Percentiles rank a stretch among this genome's conserved stretches.
Evolutionary conservation across 2,888 invertebrate species (phyloP).

Genomic region (Nineta flava): DNA sequence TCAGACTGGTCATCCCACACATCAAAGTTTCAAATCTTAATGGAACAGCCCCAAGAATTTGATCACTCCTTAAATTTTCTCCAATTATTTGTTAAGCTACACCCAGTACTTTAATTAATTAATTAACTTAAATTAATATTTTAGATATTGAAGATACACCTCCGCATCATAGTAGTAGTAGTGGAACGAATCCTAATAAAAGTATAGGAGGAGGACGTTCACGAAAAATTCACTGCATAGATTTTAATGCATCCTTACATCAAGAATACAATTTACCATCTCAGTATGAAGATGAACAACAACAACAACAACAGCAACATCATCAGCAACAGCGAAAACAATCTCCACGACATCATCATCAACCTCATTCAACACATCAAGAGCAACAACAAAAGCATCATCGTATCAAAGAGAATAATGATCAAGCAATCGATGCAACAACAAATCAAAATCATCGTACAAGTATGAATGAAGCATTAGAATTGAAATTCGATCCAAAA

Average conservation of each 20-base stretch:
- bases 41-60: too few species aligned
- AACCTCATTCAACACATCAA: background rate
- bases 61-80: too few species aligned
- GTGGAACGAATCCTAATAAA: too few species aligned
- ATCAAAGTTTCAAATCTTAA: too few species aligned
- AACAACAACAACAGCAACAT: background rate
- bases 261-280: slow-evolving; percentile 30
- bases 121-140: background rate
- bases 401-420: too few species aligned
- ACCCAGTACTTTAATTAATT: too few species aligned
- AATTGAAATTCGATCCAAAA: slow-evolving; percentile 22
- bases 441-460: slow-evolving; percentile 20
- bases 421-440: background rate
- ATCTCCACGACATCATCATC: slow-evolving; percentile 9
- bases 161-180: slow-evolving; percentile 16
- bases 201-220: too few species aligned
- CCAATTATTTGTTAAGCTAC: too few species aligned
- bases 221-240: slow-evolving; percentile 19
- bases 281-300: slow-evolving; percentile 21
- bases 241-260: slow-evolving; percentile 33
- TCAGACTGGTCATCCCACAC: too few species aligned
- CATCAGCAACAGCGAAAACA: background rate
- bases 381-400: background rate
- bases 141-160: background rate
- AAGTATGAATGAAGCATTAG: slow-evolving; percentile 20